A percentile compares a stretch with the other conserved stretches of the same genome.
Conservation (phyloP, 2,888 invertebrate species). For the Platycheirus rosarum region DNA sequence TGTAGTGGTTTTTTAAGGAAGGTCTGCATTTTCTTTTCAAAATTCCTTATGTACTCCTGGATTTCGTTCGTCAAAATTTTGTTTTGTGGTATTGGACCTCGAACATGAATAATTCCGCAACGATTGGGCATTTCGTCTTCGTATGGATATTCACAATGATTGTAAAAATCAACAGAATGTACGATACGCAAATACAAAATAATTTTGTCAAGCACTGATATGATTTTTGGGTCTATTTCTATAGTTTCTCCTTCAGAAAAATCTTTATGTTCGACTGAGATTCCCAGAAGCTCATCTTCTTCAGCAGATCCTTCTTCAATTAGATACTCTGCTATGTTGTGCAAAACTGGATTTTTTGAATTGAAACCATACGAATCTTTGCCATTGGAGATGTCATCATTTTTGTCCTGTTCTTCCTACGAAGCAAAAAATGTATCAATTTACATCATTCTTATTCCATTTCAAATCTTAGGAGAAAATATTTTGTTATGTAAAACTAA, state of each 20-base stretch:
- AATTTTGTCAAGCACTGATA: constrained; percentile 90
- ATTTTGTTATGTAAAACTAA: neutral
- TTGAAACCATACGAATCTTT: constrained; percentile 86
- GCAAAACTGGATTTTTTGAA: constrained; percentile 95
- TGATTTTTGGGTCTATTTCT: constrained; percentile 88
- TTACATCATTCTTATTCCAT: too few species aligned
- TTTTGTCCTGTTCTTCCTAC: constrained; percentile 45
- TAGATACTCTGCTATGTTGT: constrained; percentile 98
- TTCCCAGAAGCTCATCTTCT: constrained; percentile 95
- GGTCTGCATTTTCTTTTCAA: constrained; percentile 95
- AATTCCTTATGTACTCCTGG: constrained; percentile 89
- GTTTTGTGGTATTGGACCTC: constrained; percentile 93
- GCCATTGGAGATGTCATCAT: constrained; percentile 47
- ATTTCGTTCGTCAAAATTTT: constrained; percentile 85
- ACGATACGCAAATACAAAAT: constrained; percentile 97
- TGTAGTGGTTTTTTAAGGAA: constrained; percentile 91
- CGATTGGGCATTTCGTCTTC: constrained; percentile 99
- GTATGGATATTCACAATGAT: constrained; percentile 99
- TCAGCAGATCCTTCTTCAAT: constrained; percentile 99
- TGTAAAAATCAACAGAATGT: constrained; percentile 99
- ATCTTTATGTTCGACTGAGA: constrained; percentile 84
- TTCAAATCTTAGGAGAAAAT: constrained; percentile 11
- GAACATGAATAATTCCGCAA: constrained; percentile 98
- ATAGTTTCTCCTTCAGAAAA: constrained; percentile 84
- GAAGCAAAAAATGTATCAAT: too few species aligned